These are phyloP conservation scores for Ptilonorhynchus violaceus DNA, from an alignment of 2,113 vertebrate genomes.

Conservation along the genomic window DNA sequence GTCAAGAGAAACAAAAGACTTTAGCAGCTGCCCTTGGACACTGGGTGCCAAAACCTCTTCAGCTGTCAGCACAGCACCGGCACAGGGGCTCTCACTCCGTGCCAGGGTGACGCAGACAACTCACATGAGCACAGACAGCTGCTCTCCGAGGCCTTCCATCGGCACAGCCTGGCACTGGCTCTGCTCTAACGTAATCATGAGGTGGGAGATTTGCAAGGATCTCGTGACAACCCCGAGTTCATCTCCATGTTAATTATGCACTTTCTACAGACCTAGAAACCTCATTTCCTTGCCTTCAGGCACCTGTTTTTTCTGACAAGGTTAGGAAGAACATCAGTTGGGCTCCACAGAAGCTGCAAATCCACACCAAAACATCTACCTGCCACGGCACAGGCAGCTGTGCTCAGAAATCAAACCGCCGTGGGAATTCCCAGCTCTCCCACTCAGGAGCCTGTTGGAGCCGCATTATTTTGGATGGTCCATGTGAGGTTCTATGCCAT, in stretches of 20 bases:
- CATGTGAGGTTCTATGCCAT: not conserved
- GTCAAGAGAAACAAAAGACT: constrained; percentile 58
- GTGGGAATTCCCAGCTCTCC: not conserved
- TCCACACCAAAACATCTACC: not conserved
- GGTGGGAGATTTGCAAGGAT: not conserved
- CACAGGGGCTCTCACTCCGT: not conserved
- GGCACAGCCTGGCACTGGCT: not conserved
- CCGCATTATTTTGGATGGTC: not conserved
- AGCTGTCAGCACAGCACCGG: constrained; percentile 1
- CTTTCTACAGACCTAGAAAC: not conserved
- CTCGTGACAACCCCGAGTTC: not conserved
- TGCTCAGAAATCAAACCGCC: not conserved
- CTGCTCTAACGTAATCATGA: not conserved
- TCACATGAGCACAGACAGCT: not conserved
- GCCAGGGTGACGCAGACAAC: not conserved
- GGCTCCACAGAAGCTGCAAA: not conserved
- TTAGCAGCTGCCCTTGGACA: not conserved
- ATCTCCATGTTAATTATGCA: not conserved
- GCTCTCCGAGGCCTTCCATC: not conserved
- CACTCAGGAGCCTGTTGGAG: not conserved
- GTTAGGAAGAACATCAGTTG: not conserved
- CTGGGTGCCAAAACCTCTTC: not conserved
- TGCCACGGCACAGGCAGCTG: not conserved
- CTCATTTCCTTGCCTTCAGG: not conserved
- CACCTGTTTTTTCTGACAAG: not conserved